Evolutionary conservation across 2,113 vertebrate species (phyloP).

Genomic region (Piaya cayana): DNA sequence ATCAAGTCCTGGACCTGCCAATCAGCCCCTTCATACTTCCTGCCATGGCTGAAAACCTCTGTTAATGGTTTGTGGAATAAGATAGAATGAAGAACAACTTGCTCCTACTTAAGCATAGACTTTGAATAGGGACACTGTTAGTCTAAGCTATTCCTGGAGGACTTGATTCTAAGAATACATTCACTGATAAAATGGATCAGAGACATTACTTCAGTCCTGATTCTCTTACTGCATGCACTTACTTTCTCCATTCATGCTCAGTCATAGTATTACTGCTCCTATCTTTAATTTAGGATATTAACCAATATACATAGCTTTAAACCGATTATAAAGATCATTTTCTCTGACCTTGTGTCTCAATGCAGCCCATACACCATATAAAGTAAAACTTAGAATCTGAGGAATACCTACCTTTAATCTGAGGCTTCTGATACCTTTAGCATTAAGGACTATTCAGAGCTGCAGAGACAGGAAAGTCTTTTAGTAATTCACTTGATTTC

Average conservation of each 20-base stretch:
- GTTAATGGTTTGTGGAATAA: not conserved
- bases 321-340: not conserved
- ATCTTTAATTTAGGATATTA: not conserved
- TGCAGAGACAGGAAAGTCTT: not conserved
- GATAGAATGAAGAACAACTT: not conserved
- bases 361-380: accelerated
- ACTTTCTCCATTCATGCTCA: not conserved
- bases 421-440: not conserved
- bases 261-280: not conserved
- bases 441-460: not conserved
- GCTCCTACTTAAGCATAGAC: not conserved
- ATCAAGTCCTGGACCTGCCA: not conserved
- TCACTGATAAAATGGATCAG: not conserved
- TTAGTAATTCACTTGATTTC: not conserved
- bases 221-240: not conserved
- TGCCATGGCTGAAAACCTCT: not conserved
- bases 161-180: not conserved
- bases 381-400: not conserved
- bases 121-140: not conserved
- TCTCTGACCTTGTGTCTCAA: not conserved
- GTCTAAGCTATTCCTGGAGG: not conserved
- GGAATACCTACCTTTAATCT: not conserved
- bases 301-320: not conserved
- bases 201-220: not conserved
- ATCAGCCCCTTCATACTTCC: not conserved